A percentile compares a stretch with the other conserved stretches of the same genome.
These are phyloP conservation scores for Pomatostomus ruficeps DNA, from an alignment of 2,113 vertebrate species.

Conservation along the genomic window DNA sequence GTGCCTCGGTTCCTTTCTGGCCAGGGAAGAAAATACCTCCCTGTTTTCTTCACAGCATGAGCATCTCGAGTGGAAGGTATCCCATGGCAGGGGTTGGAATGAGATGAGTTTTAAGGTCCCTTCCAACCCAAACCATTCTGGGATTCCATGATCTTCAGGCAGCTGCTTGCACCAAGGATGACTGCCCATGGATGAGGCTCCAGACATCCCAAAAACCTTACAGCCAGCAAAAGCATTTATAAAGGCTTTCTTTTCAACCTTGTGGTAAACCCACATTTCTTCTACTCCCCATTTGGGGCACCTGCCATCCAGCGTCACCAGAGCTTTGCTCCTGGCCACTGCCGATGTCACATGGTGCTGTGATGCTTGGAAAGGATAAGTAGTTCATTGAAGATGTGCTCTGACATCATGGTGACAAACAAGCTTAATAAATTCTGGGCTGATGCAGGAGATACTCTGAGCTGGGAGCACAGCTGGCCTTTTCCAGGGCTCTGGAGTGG, in stretches of 20 bases:
- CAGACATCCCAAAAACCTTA: not conserved
- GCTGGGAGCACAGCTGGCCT: not conserved
- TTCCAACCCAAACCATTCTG: not conserved
- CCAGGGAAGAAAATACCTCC: not conserved
- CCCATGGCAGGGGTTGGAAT: not conserved
- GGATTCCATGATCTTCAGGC: not conserved
- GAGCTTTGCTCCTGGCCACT: not conserved
- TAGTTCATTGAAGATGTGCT: not conserved
- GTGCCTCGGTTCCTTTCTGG: not conserved
- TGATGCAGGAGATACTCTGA: not conserved
- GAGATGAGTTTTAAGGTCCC: not conserved
- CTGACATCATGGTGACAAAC: not conserved
- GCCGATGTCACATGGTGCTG: not conserved
- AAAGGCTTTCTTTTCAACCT: not conserved
- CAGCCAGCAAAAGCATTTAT: not conserved
- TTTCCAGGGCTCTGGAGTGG: not conserved
- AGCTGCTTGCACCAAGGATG: not conserved
- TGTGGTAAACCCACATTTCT: not conserved
- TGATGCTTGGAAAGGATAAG: not conserved
- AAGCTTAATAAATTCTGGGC: not conserved
- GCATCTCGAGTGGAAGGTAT: not conserved
- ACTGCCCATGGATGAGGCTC: not conserved
- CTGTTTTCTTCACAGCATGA: not conserved
- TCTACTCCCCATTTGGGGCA: not conserved
- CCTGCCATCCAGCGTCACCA: fast-evolving